Conservation (phyloP, 2,797 vertebrate species). For the Loriculus beryllinus region DNA sequence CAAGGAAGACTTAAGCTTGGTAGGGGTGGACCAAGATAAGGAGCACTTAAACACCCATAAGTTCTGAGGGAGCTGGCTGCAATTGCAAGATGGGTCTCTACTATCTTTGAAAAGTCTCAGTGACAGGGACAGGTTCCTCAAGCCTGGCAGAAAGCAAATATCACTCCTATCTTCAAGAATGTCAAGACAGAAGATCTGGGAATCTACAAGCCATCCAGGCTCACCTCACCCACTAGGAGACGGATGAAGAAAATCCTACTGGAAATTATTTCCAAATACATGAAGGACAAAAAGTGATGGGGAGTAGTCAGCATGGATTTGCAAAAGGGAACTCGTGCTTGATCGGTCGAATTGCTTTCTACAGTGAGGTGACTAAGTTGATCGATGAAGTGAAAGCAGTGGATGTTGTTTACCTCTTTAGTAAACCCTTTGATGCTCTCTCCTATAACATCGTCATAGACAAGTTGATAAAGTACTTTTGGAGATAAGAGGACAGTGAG, state of each 20-base stretch:
- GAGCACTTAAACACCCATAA: not conserved
- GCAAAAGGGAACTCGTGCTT: not conserved
- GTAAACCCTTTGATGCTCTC: not conserved
- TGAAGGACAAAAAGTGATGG: not conserved
- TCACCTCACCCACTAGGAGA: not conserved
- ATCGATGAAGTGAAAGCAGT: not conserved
- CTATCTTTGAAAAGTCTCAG: not conserved
- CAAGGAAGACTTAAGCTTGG: not conserved
- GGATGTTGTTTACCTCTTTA: not conserved
- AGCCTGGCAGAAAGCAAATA: not conserved
- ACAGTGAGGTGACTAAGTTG: not conserved
- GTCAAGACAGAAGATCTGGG: not conserved
- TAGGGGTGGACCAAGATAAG: not conserved
- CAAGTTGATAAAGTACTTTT: fast-evolving
- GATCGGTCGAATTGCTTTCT: not conserved
- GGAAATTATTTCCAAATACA: not conserved
- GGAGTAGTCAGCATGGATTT: not conserved
- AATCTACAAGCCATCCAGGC: not conserved
- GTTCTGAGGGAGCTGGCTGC: not conserved
- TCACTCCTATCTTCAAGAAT: not conserved
- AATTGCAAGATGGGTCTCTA: not conserved
- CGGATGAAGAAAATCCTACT: not conserved
- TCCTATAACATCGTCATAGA: not conserved
- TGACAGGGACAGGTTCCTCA: not conserved
- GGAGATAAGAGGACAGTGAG: too few species aligned